A percentile compares a stretch with the other conserved stretches of the same genome.
Evolutionary conservation across 30 jellyfish, hydroid and myxozoan species (phyloP).

Genomic region (Mastigias papua): DNA sequence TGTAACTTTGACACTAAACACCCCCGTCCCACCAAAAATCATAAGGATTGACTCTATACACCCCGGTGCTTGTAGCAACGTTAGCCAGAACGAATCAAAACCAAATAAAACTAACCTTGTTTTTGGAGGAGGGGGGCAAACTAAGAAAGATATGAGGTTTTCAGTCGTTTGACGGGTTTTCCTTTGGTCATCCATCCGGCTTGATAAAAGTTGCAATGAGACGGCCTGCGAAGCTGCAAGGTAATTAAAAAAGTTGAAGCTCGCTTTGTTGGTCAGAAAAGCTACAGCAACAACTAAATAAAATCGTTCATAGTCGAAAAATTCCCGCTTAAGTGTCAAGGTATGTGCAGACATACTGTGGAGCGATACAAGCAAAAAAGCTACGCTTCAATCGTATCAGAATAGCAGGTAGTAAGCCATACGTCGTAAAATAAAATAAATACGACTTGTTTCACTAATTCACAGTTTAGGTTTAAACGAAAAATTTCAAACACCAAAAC

Average conservation of each 20-base stretch:
- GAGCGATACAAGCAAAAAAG: too few species aligned
- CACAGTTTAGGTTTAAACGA: not conserved
- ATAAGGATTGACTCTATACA: too few species aligned
- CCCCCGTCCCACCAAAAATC: too few species aligned
- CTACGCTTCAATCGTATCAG: too few species aligned
- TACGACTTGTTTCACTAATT: not conserved
- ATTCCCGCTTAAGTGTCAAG: too few species aligned
- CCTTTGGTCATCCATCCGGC: conserved; percentile 89
- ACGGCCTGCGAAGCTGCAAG: conserved; percentile 77
- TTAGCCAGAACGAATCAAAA: not conserved
- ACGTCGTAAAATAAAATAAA: too few species aligned
- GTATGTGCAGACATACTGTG: too few species aligned
- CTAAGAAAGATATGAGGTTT: conserved; percentile 88
- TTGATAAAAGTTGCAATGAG: conserved; percentile 75
- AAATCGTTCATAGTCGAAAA: too few species aligned
- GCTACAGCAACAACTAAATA: not conserved
- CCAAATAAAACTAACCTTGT: conserved; percentile 57
- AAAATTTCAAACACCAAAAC: not conserved
- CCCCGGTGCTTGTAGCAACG: too few species aligned
- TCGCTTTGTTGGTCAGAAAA: not conserved
- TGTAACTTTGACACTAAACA: too few species aligned
- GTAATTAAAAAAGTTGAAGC: too few species aligned
- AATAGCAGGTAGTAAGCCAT: too few species aligned
- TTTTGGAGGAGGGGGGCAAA: conserved; percentile 99
- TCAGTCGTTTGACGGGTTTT: conserved; percentile 94